Percentiles rank a stretch among this genome's conserved stretches.
Conservation (phyloP, 2,888 invertebrate species). For the Lamproptera curius region DNA sequence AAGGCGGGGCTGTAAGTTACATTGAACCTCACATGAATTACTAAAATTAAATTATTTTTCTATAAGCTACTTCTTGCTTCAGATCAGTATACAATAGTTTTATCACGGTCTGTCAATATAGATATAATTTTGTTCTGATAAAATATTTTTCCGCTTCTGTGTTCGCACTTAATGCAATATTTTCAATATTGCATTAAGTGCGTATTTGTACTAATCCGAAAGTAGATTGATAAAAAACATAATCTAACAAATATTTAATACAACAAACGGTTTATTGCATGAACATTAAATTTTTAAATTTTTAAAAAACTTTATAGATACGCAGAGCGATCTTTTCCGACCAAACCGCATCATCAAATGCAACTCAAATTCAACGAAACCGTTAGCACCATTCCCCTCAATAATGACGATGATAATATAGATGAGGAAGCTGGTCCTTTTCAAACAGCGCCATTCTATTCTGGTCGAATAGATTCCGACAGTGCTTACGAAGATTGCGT, state of each 20-base stretch:
- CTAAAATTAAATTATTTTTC: too few species aligned
- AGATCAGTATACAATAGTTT: too few species aligned
- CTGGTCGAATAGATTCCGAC: constrained; percentile 41
- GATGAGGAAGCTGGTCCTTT: constrained; percentile 31
- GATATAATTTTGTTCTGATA: too few species aligned
- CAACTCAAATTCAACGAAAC: constrained; percentile 14
- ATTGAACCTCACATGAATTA: background rate
- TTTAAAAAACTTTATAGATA: constrained; percentile 35
- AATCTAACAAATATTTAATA: background rate
- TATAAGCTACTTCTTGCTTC: too few species aligned
- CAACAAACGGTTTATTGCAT: constrained; percentile 9
- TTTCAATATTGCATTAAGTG: too few species aligned
- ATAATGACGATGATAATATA: constrained; percentile 35
- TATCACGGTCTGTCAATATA: too few species aligned
- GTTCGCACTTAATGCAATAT: too few species aligned
- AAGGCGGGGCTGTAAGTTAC: constrained; percentile 53
- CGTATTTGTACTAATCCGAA: too few species aligned
- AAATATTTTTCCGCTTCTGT: too few species aligned
- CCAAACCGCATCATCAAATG: constrained; percentile 5
- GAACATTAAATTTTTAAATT: background rate
- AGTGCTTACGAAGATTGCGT: constrained; percentile 57
- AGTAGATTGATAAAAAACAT: too few species aligned
- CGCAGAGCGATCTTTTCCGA: constrained; percentile 32
- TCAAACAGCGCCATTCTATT: constrained; percentile 33
- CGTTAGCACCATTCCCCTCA: constrained; percentile 28